A percentile compares a stretch with the other conserved stretches of the same genome.
Evolutionary conservation across 2,113 vertebrate species (phyloP).

Genomic region (Chrysochloris asiatica): DNA sequence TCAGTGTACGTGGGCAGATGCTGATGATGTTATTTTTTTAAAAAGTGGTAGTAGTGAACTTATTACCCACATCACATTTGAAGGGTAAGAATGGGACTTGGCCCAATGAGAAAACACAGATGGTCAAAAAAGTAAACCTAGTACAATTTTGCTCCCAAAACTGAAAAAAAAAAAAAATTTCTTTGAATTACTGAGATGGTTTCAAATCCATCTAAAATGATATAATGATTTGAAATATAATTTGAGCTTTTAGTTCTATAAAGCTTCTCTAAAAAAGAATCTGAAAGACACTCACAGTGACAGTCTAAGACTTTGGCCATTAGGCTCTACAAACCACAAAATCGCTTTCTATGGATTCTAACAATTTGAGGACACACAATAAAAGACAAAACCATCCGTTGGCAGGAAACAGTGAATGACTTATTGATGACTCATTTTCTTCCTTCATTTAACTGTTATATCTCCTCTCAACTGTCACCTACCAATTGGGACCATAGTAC

Average conservation of each 20-base stretch:
- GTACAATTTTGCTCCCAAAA: background rate
- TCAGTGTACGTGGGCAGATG: background rate
- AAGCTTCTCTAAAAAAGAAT: background rate
- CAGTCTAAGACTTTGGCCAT: background rate
- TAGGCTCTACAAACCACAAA: background rate
- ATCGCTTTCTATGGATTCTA: background rate
- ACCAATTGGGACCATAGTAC: background rate
- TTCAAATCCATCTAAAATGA: background rate
- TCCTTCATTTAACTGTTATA: slow-evolving; percentile 55
- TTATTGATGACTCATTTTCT: slow-evolving; percentile 46
- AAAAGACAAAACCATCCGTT: slow-evolving; percentile 24
- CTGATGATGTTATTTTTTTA: background rate
- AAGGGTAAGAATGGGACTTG: fast-evolving
- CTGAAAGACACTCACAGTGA: background rate
- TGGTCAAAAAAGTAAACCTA: background rate
- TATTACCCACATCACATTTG: background rate
- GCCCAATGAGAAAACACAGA: background rate
- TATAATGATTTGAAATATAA: background rate
- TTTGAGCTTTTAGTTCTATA: background rate
- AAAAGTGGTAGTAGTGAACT: background rate
- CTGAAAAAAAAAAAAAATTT: background rate
- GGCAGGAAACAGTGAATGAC: background rate
- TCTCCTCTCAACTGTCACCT: slow-evolving; percentile 33
- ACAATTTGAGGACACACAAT: background rate
- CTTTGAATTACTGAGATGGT: background rate